phyloP scores from a whole-genome alignment of 1,140 invertebrate genomes.

The Carcinoscorpius rotundicauda region DNA sequence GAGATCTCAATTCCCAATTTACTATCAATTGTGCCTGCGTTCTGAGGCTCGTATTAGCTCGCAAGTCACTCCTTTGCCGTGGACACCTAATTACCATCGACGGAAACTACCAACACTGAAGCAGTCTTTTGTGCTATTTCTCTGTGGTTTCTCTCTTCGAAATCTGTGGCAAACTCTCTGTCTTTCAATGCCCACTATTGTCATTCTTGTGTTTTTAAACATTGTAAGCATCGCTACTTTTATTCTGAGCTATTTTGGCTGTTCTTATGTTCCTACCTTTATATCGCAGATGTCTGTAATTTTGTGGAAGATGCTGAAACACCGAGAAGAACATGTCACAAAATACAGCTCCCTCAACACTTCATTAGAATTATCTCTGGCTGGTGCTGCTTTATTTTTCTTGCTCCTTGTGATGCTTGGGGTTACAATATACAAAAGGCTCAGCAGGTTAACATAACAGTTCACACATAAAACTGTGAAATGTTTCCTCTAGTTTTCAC shows the following conservation, averaged over 20 bases:
- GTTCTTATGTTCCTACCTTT: neutral
- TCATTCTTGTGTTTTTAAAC: neutral
- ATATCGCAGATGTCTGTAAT: neutral
- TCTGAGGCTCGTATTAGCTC: neutral
- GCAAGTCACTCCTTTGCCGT: neutral
- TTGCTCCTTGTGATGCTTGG: too few relatives aligned
- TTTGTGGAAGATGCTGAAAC: too few relatives aligned
- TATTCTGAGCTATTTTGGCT: slow-evolving; percentile 1
- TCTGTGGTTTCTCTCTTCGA: neutral
- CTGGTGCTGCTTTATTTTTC: too few relatives aligned
- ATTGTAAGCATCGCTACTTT: neutral
- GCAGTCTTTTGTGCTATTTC: neutral
- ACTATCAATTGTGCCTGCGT: neutral
- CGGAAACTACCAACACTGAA: neutral
- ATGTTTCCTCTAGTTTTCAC: too few relatives aligned
- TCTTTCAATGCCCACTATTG: neutral
- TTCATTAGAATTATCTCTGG: too few relatives aligned
- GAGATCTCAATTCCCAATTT: neutral
- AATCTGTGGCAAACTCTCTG: neutral
- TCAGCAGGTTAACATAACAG: too few relatives aligned
- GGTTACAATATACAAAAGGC: too few relatives aligned
- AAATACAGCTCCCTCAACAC: too few relatives aligned
- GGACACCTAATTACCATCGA: neutral
- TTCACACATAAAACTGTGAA: too few relatives aligned
- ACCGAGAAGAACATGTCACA: too few relatives aligned